These are phyloP conservation scores for Aporophyla nigra DNA, from an alignment of 2,888 invertebrate genomes.

Conservation along the genomic window DNA sequence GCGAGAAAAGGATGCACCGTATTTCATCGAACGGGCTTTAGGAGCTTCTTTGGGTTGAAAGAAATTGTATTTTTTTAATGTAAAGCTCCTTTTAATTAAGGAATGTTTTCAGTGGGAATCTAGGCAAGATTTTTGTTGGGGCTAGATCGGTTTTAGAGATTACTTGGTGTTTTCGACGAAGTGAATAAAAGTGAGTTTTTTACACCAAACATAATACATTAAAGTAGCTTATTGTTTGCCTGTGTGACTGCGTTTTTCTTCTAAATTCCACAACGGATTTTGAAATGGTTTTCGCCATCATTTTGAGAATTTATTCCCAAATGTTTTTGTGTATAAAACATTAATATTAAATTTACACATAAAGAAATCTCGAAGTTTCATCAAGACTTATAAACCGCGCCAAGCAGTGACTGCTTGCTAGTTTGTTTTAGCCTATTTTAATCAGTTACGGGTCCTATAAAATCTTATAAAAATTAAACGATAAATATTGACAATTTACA, in stretches of 20 bases:
- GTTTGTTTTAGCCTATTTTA: background rate
- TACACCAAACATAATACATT: background rate
- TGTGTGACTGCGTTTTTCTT: background rate
- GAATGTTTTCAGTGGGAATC: background rate
- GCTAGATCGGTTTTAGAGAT: background rate
- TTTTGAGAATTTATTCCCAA: no score
- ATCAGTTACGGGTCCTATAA: background rate
- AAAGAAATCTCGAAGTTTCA: background rate
- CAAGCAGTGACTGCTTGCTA: background rate
- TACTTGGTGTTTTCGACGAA: background rate
- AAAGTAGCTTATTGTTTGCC: background rate
- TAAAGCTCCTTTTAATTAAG: slow-evolving; percentile 4
- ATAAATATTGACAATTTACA: no score
- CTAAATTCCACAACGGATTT: background rate
- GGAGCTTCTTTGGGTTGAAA: slow-evolving; percentile 5
- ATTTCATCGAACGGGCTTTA: slow-evolving; percentile 32
- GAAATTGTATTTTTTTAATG: slow-evolving; percentile 17
- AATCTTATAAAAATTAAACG: background rate
- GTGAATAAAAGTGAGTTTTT: background rate
- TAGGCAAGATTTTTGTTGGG: background rate
- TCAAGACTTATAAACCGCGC: background rate
- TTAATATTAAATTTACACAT: background rate
- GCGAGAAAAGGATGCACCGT: slow-evolving; percentile 51
- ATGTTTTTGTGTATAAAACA: no score
- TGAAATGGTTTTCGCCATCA: background rate